Conservation (phyloP, 2,888 invertebrate species). For the Tachina fera region DNA sequence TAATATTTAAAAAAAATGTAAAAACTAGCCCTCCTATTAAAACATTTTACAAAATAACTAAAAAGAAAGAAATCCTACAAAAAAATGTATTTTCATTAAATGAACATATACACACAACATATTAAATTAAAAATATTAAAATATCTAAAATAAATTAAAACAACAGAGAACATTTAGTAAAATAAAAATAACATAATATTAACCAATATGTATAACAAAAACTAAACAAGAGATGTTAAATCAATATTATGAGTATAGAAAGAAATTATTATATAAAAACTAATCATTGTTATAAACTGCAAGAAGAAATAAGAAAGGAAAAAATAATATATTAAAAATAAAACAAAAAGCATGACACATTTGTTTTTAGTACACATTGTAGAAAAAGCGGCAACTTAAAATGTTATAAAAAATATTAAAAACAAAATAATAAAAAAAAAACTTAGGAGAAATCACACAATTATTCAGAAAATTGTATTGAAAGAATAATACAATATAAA, state of each 20-base stretch:
- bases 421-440: constrained; percentile 48
- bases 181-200: constrained; percentile 59
- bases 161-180: constrained; percentile 54
- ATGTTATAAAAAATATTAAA: constrained; percentile 60
- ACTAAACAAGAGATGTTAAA: constrained; percentile 60
- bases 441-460: constrained; percentile 68
- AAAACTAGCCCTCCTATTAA: constrained; percentile 71
- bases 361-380: constrained; percentile 72
- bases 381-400: constrained; percentile 71
- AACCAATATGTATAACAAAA: constrained; percentile 55
- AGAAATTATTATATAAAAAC: constrained; percentile 65
- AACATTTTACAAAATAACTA: constrained; percentile 68
- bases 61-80: constrained; percentile 58
- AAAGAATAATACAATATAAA: constrained; percentile 46
- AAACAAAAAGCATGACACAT: constrained; percentile 67
- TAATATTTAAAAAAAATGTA: constrained; percentile 40
- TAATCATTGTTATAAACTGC: constrained; percentile 72
- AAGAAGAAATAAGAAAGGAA: constrained; percentile 30
- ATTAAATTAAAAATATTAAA: constrained; percentile 54
- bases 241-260: constrained; percentile 69
- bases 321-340: constrained; percentile 27
- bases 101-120: constrained; percentile 59
- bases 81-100: constrained; percentile 67
- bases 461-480: constrained; percentile 68
- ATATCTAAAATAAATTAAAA: constrained; percentile 51